Evolutionary conservation across 2,113 vertebrate species (phyloP).

Genomic region (Saiga tatarica): DNA sequence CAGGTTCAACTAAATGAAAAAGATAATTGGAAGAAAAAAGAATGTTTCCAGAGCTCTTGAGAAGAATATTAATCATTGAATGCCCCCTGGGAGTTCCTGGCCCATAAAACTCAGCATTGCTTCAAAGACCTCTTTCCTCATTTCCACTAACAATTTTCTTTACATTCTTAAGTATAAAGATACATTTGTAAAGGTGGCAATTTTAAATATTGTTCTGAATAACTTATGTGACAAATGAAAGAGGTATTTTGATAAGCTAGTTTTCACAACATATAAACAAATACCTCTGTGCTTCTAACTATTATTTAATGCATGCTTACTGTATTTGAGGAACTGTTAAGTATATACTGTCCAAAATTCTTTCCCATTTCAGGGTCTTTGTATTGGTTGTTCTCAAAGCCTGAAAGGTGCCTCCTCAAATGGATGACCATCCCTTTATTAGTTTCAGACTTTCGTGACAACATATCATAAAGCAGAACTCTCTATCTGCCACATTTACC

Average conservation of each 20-base stretch:
- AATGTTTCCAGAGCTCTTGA: neutral
- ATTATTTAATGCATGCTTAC: neutral
- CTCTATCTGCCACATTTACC: neutral
- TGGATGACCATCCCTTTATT: neutral
- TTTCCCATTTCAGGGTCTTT: neutral
- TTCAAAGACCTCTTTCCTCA: neutral
- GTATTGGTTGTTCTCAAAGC: neutral
- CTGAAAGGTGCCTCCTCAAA: neutral
- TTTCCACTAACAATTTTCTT: neutral
- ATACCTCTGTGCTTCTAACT: neutral
- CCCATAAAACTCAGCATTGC: neutral
- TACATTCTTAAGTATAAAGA: neutral
- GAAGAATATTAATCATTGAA: neutral
- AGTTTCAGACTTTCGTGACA: neutral
- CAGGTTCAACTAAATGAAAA: neutral
- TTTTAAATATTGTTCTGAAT: neutral
- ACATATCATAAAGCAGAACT: neutral
- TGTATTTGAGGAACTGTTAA: neutral
- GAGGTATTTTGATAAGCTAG: neutral
- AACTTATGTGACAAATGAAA: neutral
- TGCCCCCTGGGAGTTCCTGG: neutral
- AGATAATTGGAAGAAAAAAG: neutral
- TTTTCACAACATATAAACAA: neutral
- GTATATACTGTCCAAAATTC: neutral
- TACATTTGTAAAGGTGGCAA: neutral